A percentile compares a stretch with the other conserved stretches of the same genome.
Conservation (phyloP, 2,797 vertebrate genomes). For the Sebastes matsubarae region DNA sequence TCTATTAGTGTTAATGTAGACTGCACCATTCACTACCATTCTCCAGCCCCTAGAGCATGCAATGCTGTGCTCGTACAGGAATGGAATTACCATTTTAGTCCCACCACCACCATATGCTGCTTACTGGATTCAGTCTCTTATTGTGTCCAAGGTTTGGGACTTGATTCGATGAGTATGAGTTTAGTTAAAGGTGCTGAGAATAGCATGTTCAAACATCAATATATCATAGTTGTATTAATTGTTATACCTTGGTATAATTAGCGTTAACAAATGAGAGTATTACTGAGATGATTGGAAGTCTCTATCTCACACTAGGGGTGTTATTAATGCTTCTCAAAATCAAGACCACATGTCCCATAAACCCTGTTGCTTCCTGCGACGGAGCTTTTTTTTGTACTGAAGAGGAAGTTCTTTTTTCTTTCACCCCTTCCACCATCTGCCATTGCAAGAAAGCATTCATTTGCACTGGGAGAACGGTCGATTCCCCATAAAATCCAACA, state of each 20-base stretch:
- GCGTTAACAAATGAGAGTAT: slow-evolving; percentile 42
- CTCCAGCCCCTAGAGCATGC: slow-evolving; percentile 50
- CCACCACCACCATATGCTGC: not conserved
- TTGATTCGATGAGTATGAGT: slow-evolving; percentile 5
- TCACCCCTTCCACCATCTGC: not conserved
- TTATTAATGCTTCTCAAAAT: slow-evolving; percentile 47
- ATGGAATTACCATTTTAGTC: slow-evolving; percentile 52
- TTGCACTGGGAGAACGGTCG: not conserved
- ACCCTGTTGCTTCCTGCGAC: slow-evolving; percentile 19
- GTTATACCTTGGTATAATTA: slow-evolving; percentile 45
- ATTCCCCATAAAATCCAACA: not conserved
- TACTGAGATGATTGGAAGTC: slow-evolving; percentile 30
- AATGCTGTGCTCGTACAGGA: slow-evolving; percentile 13
- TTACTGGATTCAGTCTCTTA: not conserved
- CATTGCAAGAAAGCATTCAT: not conserved
- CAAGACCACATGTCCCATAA: slow-evolving; percentile 34
- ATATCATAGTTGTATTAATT: slow-evolving; percentile 35
- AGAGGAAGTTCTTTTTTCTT: not conserved
- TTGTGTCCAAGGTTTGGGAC: not conserved
- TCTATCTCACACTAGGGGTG: slow-evolving; percentile 16
- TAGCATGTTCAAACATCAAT: slow-evolving; percentile 25
- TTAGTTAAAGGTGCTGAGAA: slow-evolving; percentile 21
- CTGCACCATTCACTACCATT: slow-evolving; percentile 59
- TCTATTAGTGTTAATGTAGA: slow-evolving; percentile 68
- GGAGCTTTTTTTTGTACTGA: not conserved